phyloP scores from a whole-genome alignment of 1,140 invertebrate species.

The Plodia interpunctella region DNA sequence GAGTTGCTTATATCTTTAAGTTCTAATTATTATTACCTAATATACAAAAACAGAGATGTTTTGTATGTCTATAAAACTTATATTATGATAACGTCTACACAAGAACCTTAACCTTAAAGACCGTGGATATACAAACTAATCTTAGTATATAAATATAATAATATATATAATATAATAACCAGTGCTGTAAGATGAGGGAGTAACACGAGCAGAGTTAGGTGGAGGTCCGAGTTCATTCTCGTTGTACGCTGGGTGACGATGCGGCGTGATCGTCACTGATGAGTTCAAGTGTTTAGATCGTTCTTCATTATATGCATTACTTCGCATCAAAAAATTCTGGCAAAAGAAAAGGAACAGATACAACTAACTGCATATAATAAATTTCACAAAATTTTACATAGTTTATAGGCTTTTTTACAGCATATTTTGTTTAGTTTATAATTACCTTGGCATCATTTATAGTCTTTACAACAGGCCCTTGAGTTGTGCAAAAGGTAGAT shows the following conservation, averaged over 20 bases:
- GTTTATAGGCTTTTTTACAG: no score
- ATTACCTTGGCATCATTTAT: constrained; percentile 55
- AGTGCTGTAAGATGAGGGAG: constrained; percentile 28
- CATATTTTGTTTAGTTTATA: no score
- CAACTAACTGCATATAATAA: constrained; percentile 12
- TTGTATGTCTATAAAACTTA: no score
- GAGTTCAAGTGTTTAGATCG: constrained; percentile 30
- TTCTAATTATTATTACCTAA: no score
- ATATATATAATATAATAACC: constrained; percentile 24
- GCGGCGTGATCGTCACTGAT: constrained; percentile 39
- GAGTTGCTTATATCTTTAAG: no score
- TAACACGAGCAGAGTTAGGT: constrained; percentile 20
- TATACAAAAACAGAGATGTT: no score
- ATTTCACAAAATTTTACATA: no score
- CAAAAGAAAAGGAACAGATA: constrained; percentile 12
- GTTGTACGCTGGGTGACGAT: constrained; percentile 12
- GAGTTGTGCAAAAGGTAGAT: constrained; percentile 39
- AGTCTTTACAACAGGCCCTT: constrained; percentile 45
- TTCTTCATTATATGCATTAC: constrained; percentile 29
- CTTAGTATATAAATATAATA: no score
- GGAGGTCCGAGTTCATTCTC: background rate
- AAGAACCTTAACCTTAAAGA: no score
- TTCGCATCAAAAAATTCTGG: constrained; percentile 50
- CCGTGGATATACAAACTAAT: no score
- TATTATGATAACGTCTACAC: no score